These are phyloP conservation scores for Vimba vimba DNA, from an alignment of 2,113 vertebrate genomes.

Conservation along the genomic window DNA sequence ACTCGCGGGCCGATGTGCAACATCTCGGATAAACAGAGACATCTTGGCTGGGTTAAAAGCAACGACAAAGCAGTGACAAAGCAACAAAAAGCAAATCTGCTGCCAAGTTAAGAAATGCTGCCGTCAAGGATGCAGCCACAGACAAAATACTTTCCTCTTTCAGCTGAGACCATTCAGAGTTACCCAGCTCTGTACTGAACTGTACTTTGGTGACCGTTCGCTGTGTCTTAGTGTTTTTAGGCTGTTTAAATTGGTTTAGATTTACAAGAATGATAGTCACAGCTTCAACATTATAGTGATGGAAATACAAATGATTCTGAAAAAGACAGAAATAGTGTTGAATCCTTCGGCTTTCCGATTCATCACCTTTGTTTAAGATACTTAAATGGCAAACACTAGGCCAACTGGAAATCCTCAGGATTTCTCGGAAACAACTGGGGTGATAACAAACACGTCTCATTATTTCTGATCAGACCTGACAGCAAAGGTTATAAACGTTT, in stretches of 20 bases:
- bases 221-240: not conserved
- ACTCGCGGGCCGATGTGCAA: conserved; percentile 14
- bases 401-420: conserved; percentile 19
- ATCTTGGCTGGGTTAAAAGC: conserved; percentile 23
- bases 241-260: not conserved
- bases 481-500: conserved; percentile 40
- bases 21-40: conserved; percentile 43
- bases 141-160: conserved; percentile 50
- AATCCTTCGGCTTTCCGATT: not conserved
- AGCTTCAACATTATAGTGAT: not conserved
- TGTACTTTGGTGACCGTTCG: not conserved
- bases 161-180: conserved; percentile 10
- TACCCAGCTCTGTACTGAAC: not conserved
- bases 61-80: conserved; percentile 21
- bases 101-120: conserved; percentile 40
- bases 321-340: conserved; percentile 1
- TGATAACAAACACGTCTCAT: conserved; percentile 53
- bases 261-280: not conserved
- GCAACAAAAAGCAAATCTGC: conserved; percentile 26
- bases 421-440: conserved; percentile 41
- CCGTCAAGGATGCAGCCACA: conserved; percentile 50
- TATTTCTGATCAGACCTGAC: conserved; percentile 55
- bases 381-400: conserved; percentile 45
- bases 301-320: not conserved
- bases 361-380: conserved; percentile 35